Base-by-base conservation (phyloP, 1,140 invertebrate species). In the Rhizoglyphus robini region DNA sequence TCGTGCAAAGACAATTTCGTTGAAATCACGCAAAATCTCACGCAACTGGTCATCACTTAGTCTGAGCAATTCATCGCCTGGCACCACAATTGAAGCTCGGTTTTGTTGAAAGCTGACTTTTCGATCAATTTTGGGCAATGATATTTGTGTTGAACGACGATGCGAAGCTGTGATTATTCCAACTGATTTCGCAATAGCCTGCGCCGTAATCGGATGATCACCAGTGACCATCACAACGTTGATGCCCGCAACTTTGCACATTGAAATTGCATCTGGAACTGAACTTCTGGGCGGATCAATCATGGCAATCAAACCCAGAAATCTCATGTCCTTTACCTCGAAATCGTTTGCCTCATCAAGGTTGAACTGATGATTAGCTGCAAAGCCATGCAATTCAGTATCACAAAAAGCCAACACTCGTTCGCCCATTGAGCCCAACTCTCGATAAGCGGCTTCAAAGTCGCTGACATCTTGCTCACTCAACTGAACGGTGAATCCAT, bases 1-100 rank as follows among this genome's bases (percentile, higher is more conserved):
- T 74, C 95, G 86, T 70, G 95, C 95, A 81, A 98, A 98, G 70
- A 98, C 95, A 38, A 90, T 88, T 75, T 88, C 86, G 59, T 81
- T 79, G 72, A 86, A 82, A 64, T 78, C 61, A 27, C 67, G 66
- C 20, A 88, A 76, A 11, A 84, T 70, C 27, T 81, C 69, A 72
- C 86, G 82, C 31, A 86, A 66, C 67, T 84, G 77, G 4, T 76
- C 72, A 4, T 71, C 64, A 0, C 74, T 71, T 81, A 87, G 83
- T 63, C 80, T 82, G 38, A 83, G 77, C 18, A 90, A 74, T 65
- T 85, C 82, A 0, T 79, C 18, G 8, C 87, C 87, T 61, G 86
- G 85, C 1, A 90, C 78, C 0, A 90, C 83, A 58, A 82, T 82
- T 0, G 86, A 82, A 63, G 79, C 76, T 0, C 74, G 70, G 46